Evolutionary conservation across 2,888 invertebrate species (phyloP).

Genomic region (Pandemis heparana): DNA sequence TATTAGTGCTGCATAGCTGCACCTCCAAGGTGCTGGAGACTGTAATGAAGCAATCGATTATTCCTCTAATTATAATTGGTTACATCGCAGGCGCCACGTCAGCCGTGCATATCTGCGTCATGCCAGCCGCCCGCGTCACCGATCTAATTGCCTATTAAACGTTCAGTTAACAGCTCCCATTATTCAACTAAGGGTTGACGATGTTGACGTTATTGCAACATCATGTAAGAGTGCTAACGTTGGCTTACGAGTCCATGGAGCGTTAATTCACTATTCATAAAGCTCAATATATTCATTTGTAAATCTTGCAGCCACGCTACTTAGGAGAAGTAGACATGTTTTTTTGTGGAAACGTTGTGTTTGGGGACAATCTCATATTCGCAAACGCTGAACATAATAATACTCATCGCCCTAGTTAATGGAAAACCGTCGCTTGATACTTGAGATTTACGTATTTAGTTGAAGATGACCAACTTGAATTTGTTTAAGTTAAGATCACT

Average conservation of each 20-base stretch:
- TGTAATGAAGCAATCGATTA: constrained; percentile 19
- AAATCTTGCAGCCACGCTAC: background rate
- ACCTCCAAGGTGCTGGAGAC: background rate
- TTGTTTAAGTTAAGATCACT: constrained; percentile 35
- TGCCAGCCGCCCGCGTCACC: constrained; percentile 60
- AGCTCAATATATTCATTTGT: no score
- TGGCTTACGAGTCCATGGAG: background rate
- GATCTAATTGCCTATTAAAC: constrained; percentile 66
- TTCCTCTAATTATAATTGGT: constrained; percentile 51
- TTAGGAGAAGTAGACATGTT: background rate
- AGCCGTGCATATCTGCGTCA: constrained; percentile 61
- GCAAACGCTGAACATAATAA: background rate
- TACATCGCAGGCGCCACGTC: constrained; percentile 52
- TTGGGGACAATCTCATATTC: background rate
- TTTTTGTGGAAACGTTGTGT: no score
- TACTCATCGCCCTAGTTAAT: constrained; percentile 2
- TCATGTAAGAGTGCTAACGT: constrained; percentile 18
- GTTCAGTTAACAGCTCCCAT: constrained; percentile 54
- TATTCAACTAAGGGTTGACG: constrained; percentile 48
- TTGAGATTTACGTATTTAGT: constrained; percentile 12
- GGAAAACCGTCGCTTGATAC: background rate
- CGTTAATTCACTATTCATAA: background rate
- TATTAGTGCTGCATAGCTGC: constrained; percentile 11
- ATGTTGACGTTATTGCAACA: constrained; percentile 46
- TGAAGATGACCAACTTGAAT: constrained; percentile 27